Conservation (phyloP, 2,113 vertebrate species). For the Diadophis punctatus region DNA sequence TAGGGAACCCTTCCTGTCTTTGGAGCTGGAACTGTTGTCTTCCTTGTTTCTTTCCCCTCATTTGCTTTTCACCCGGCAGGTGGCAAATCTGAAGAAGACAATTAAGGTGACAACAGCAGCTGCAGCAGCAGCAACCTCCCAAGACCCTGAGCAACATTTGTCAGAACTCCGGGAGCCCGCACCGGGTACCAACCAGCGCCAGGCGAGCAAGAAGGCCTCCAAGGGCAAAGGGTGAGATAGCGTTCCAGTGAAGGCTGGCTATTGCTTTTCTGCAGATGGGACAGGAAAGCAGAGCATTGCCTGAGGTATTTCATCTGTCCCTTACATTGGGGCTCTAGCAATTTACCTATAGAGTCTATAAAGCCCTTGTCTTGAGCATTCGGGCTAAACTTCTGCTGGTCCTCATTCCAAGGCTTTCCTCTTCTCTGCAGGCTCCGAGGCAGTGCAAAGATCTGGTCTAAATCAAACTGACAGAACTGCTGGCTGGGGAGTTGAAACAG, state of each 20-base stretch:
- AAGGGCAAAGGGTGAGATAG: conserved; percentile 93
- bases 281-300: neutral
- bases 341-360: neutral
- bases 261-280: neutral
- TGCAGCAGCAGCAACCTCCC: conserved; percentile 86
- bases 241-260: accelerated
- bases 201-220: conserved; percentile 90
- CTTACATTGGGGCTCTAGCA: neutral
- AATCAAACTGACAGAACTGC: conserved; percentile 81
- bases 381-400: neutral
- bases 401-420: neutral
- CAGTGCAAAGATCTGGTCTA: conserved; percentile 98
- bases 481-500: conserved; percentile 51
- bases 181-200: conserved; percentile 73
- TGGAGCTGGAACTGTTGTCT: neutral
- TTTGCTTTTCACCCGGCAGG: conserved; percentile 63
- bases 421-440: conserved; percentile 82
- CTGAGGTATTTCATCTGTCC: neutral
- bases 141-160: conserved; percentile 87
- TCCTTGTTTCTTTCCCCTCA: neutral
- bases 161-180: conserved; percentile 73
- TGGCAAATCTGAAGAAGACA: conserved; percentile 95
- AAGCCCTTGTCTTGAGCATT: neutral
- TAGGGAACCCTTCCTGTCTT: neutral
- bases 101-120: conserved; percentile 92